phyloP scores from a whole-genome alignment of 1,140 invertebrate species.

The Drosophila sechellia region DNA sequence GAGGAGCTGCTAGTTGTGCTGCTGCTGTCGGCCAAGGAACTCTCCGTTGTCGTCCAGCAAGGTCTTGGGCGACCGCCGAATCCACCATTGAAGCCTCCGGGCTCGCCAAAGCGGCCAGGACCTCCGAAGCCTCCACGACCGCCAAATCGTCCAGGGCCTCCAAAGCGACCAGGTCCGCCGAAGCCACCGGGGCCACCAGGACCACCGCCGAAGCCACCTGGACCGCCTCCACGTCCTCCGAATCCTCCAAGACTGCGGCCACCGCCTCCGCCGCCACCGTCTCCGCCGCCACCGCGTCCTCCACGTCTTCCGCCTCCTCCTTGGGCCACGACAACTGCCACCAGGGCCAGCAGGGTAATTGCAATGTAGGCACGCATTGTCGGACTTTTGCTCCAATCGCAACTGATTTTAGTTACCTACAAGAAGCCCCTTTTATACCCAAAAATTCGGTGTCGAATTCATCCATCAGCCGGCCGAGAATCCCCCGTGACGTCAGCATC shows the following conservation, averaged over 20 bases:
- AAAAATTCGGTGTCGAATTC: neutral
- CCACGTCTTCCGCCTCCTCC: slow-evolving; percentile 23
- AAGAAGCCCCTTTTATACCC: slow-evolving; percentile 48
- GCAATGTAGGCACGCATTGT: slow-evolving; percentile 51
- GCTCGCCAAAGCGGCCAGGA: neutral
- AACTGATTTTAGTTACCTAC: slow-evolving; percentile 20
- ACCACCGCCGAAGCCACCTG: neutral
- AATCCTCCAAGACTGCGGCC: neutral
- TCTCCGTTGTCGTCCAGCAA: slow-evolving; percentile 11
- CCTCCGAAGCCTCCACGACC: neutral
- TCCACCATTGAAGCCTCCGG: neutral
- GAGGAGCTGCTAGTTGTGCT: neutral
- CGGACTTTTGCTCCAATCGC: neutral
- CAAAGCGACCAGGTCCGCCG: neutral
- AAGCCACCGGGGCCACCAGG: neutral
- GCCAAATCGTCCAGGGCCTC: neutral
- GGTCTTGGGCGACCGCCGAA: slow-evolving; percentile 18
- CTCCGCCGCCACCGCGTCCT: slow-evolving; percentile 10
- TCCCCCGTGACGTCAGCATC: slow-evolving; percentile 25
- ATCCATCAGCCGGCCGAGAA: neutral
- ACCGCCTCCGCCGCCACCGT: slow-evolving; percentile 5
- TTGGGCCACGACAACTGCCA: slow-evolving; percentile 52
- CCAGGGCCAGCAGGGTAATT: slow-evolving; percentile 35
- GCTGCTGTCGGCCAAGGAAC: neutral
- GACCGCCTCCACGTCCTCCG: neutral